Evolutionary conservation across 1,140 invertebrate genomes (phyloP).

Genomic region (Ceratina japonica): DNA sequence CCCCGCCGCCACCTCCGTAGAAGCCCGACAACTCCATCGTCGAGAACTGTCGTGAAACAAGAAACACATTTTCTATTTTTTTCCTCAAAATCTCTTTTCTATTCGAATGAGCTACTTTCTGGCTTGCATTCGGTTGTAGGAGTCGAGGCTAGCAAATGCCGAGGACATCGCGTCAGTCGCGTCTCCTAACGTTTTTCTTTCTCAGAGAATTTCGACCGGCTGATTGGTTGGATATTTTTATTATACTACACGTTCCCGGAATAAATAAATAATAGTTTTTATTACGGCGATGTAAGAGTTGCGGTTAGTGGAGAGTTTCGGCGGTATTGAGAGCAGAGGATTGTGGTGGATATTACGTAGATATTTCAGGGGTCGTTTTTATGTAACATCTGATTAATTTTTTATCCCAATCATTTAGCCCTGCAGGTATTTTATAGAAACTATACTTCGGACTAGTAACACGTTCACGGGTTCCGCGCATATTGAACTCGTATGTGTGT

Average conservation of each 20-base stretch:
- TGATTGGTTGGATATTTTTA: not conserved
- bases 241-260: not conserved
- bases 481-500: not conserved
- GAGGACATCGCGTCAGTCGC: too few relatives aligned
- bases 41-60: conserved; percentile 80
- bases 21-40: conserved; percentile 90
- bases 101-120: conserved; percentile 8
- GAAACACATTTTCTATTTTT: conserved; percentile 35
- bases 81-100: not conserved
- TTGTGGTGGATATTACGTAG: conserved; percentile 37
- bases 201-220: conserved; percentile 20
- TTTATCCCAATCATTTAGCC: conserved; percentile 23
- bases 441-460: not conserved
- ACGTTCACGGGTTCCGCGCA: not conserved
- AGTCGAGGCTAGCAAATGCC: too few relatives aligned
- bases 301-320: conserved; percentile 72
- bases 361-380: conserved; percentile 18
- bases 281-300: conserved; percentile 66
- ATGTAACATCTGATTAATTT: conserved; percentile 10
- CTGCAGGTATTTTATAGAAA: too few relatives aligned
- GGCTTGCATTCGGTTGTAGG: not conserved
- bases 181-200: not conserved
- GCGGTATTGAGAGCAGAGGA: conserved; percentile 70
- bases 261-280: conserved; percentile 17
- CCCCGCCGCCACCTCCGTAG: conserved; percentile 85